Base-by-base conservation (phyloP, 1,140 invertebrate genomes). In the Araneus ventricosus region DNA sequence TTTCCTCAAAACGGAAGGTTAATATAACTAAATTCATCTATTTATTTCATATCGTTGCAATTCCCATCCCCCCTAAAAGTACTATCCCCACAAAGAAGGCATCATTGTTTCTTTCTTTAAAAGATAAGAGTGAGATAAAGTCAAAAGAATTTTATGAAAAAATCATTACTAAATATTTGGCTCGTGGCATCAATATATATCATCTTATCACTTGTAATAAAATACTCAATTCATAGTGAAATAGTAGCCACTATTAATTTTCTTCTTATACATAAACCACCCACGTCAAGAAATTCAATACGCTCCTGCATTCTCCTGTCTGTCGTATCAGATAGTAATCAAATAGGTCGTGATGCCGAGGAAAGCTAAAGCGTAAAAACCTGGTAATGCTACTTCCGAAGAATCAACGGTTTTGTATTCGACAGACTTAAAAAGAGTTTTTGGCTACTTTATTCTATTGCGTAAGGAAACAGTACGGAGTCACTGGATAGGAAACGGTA, bases 401-500 rank as follows among this genome's bases (percentile, higher is more conserved):
- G n/a, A 67, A 67, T 30, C n/a, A 27, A 27, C 24, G 61, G 61
- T 27, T 27, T 14, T 75, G 30, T 75, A 75, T 75, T 34, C 67
- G 6, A 17, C 3, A 30, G 4, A 75, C 34, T 37, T 75, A 75
- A 24, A 22, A 80, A 57, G 57, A 27, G 37, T 39, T 90, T 80
- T 90, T 37, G 37, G 70, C 22, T 34, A 10, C 70, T 80, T 57
- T 37, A 30, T 30, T 90, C 27, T 34, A 90, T 90, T 90, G 30
- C 10, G 80, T 90, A 80, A 90, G 20, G 3, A 80, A 45, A 90
- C 45, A 45, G 80, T 45, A 57, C 30, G 67, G 4, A 22, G 7
- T 20, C 24, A 39, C 22, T 10, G 6, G 24, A 45, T 4, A 22
- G 70, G 37, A 34, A 52, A 27, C 4, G 27, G 4, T 45, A 45